Percentiles rank a stretch among this genome's conserved stretches.
Evolutionary conservation across 1,140 invertebrate species (phyloP).

Genomic region (Papilio glaucus): DNA sequence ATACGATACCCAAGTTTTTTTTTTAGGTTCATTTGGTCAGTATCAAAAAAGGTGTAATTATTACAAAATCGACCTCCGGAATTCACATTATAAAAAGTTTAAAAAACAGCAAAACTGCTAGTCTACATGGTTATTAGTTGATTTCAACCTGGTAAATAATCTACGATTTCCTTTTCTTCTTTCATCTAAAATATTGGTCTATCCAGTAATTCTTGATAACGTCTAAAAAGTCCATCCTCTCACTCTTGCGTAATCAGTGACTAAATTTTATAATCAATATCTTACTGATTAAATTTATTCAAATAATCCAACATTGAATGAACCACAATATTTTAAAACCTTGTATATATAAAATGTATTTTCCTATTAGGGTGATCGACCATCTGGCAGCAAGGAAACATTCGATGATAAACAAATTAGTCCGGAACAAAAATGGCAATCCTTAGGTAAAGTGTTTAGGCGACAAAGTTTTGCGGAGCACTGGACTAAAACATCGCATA

Average conservation of each 20-base stretch:
- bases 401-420: constrained; percentile 68
- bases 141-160: no score
- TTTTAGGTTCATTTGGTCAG: no score
- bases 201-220: no score
- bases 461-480: constrained; percentile 72
- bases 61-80: no score
- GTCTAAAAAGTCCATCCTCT: not conserved
- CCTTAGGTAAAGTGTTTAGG: constrained; percentile 75
- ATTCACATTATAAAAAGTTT: not conserved
- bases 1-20: no score
- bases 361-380: constrained; percentile 65
- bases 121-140: no score
- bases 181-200: not conserved
- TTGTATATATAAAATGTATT: constrained; percentile 29
- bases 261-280: not conserved
- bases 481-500: constrained; percentile 60
- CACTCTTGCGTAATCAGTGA: not conserved
- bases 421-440: constrained; percentile 78
- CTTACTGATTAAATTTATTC: not conserved
- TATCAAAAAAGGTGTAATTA: no score
- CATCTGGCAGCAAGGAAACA: constrained; percentile 64
- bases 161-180: not conserved
- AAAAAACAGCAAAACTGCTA: not conserved
- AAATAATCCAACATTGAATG: not conserved
- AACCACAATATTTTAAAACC: not conserved